Evolutionary conservation across 2,888 invertebrate genomes (phyloP).

Genomic region (Pyrrhia umbra): DNA sequence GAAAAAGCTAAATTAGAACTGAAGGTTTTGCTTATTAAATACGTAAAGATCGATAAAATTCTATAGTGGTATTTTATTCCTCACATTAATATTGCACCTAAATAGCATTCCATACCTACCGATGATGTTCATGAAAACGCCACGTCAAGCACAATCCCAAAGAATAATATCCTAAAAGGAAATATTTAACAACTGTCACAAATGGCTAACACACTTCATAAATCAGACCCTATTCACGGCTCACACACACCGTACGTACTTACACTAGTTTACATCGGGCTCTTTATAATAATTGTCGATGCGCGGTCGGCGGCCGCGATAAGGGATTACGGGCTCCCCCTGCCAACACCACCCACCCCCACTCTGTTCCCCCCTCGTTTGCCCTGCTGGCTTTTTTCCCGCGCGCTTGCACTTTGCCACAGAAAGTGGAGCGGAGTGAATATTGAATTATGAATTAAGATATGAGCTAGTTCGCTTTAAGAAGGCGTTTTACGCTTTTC

Average conservation of each 20-base stretch:
- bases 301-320: conserved; percentile 84
- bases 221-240: conserved; percentile 53
- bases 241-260: conserved; percentile 58
- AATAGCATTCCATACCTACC: not conserved
- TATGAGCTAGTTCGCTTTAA: conserved; percentile 72
- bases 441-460: conserved; percentile 88
- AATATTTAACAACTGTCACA: conserved; percentile 31
- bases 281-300: conserved; percentile 86
- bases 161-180: conserved; percentile 9
- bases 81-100: not conserved
- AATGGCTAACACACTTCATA: conserved; percentile 57
- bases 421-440: conserved; percentile 75
- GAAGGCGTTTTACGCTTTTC: conserved; percentile 55
- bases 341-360: conserved; percentile 55
- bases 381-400: conserved; percentile 82
- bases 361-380: conserved; percentile 60
- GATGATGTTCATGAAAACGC: not conserved
- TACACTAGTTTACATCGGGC: conserved; percentile 74
- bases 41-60: too few species aligned
- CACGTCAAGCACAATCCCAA: conserved; percentile 1
- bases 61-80: not conserved
- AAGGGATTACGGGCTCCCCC: conserved; percentile 80
- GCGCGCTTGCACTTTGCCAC: conserved; percentile 83
- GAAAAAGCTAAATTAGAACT: not conserved
- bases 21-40: too few species aligned